Base-by-base conservation (phyloP, 1,140 invertebrate genomes). In the Ceratitis capitata region DNA sequence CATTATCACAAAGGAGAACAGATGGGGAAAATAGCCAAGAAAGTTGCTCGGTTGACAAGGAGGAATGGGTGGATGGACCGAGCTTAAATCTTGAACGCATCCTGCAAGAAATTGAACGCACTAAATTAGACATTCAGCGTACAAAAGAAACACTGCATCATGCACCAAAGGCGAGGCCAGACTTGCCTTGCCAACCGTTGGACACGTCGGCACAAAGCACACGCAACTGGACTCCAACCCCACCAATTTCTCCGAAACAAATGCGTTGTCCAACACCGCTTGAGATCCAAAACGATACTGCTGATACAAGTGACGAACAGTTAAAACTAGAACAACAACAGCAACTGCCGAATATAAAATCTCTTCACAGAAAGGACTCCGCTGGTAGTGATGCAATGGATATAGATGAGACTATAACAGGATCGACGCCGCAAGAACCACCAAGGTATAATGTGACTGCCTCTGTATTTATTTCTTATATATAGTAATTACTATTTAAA, bases 101-200 rank as follows among this genome's bases (percentile, higher is more conserved):
- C 12, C 58, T 90, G 35, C 88, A 89, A 6, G 90, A 91, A 86
- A 87, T 90, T 56, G 90, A 91, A 82, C 90, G 89, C 61, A 91
- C 90, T 9, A 89, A 91, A 85, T 56, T 87, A 78, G 88, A 91
- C 49, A 91, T 91, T 49, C 69, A 88, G 69, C 88, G 88, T 9
- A 90, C 89, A 39, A 91, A 88, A 84, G 88, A 86, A 69, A 85
- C 86, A 10, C 51, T 84, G n/a, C 45, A 53, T 47, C 69, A 82
- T 26, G 19, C 69, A 45, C 64, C 42, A 29, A 86, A 86, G 61
- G 49, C n/a, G 14, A 74, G 47, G 42, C 42, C 42, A 19, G 35
- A 45, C 2, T 35, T 42, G 3, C 26, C 61, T 42, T 47, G 32
- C 4, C 61, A 56, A 32, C 26, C 64, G 1, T 32, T 82, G 32